A percentile compares a stretch with the other conserved stretches of the same genome.
Evolutionary conservation across 2,888 invertebrate genomes (phyloP).

Genomic region (Empis livida): DNA sequence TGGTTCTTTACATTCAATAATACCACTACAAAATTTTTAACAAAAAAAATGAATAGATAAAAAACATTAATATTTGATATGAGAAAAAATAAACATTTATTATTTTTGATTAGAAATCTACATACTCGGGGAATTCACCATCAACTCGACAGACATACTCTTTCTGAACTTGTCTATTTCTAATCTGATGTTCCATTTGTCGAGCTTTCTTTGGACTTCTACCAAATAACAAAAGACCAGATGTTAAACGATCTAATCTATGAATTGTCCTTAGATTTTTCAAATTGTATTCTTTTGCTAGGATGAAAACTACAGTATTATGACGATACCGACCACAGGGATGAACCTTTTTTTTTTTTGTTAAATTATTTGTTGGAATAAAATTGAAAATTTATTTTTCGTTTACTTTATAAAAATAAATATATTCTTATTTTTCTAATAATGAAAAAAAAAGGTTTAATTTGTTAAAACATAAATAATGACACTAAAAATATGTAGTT

Average conservation of each 20-base stretch:
- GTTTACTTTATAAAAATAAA: no score
- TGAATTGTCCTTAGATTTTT: slow-evolving; percentile 90
- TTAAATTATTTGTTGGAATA: not conserved
- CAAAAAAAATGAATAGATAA: not conserved
- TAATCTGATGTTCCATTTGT: slow-evolving; percentile 91
- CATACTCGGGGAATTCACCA: slow-evolving; percentile 85
- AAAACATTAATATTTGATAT: no score
- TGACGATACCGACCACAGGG: slow-evolving; percentile 96
- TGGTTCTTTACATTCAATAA: slow-evolving; percentile 76
- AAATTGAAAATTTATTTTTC: no score
- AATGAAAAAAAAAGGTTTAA: no score
- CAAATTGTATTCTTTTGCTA: slow-evolving; percentile 91
- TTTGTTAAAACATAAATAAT: no score
- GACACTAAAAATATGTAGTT: no score
- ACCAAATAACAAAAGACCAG: slow-evolving; percentile 81
- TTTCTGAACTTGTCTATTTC: slow-evolving; percentile 82
- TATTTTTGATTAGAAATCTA: no score
- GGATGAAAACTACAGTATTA: slow-evolving; percentile 92
- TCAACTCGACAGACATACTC: slow-evolving; percentile 93
- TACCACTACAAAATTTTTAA: slow-evolving; percentile 42
- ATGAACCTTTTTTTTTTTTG: slow-evolving; percentile 59
- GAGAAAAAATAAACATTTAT: no score
- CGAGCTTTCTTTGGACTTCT: slow-evolving; percentile 86
- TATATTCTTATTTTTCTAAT: no score
- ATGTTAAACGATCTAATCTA: slow-evolving; percentile 91